Conservation (phyloP, 1,140 invertebrate genomes). For the Homarus americanus region DNA sequence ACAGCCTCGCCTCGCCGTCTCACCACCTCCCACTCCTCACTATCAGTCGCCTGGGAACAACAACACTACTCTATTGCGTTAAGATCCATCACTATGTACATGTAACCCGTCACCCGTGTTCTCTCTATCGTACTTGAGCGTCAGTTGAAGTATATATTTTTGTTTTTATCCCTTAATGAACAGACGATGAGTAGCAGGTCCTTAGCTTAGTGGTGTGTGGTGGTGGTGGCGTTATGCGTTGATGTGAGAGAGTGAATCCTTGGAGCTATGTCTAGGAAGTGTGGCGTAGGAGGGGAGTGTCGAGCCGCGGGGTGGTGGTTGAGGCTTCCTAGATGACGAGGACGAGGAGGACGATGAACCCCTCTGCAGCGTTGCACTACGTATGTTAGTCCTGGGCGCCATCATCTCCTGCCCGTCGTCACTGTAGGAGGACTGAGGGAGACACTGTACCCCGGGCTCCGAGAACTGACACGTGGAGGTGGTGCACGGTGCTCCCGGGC, state of each 20-base stretch:
- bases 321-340: constrained; percentile 57
- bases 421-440: background rate
- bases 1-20: background rate
- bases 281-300: constrained; percentile 68
- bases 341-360: constrained; percentile 55
- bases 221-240: constrained; percentile 50
- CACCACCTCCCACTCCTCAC: background rate
- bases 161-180: background rate
- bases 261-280: constrained; percentile 68
- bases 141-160: constrained; percentile 4
- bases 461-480: constrained; percentile 51
- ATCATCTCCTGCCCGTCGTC: constrained; percentile 36
- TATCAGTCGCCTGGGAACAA: background rate
- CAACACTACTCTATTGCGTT: background rate
- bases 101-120: constrained; percentile 3
- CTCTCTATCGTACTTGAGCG: constrained; percentile 60
- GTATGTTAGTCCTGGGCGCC: constrained; percentile 19
- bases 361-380: constrained; percentile 52
- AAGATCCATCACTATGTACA: background rate
- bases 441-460: constrained; percentile 27
- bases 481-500: constrained; percentile 51
- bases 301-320: constrained; percentile 68
- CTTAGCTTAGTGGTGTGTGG: constrained; percentile 5
- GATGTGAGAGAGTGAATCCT: constrained; percentile 71
- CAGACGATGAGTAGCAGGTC: background rate